Percentiles rank a stretch among this genome's conserved stretches.
Evolutionary conservation across 1,140 invertebrate genomes (phyloP).

Genomic region (Ruditapes philippinarum): DNA sequence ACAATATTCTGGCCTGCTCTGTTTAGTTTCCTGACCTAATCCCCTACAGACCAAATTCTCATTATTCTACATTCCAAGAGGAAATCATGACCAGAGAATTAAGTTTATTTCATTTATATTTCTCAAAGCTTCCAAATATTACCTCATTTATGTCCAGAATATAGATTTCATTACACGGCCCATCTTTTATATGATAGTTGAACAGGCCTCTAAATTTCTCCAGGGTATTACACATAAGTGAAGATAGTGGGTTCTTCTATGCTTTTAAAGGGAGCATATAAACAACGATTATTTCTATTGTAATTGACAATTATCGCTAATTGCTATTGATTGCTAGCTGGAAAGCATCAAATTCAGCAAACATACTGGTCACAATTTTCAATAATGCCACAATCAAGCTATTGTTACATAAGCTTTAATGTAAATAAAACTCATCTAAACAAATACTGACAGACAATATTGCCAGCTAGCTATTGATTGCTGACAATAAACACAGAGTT

Average conservation of each 20-base stretch:
- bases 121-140: too few relatives aligned
- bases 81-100: too few relatives aligned
- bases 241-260: slow-evolving; percentile 11
- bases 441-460: slow-evolving; percentile 6
- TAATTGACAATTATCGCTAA: slow-evolving; percentile 23
- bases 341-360: neutral
- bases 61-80: too few relatives aligned
- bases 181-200: neutral
- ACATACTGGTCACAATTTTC: neutral
- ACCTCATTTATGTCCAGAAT: too few relatives aligned
- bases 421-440: slow-evolving; percentile 32
- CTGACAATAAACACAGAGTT: neutral
- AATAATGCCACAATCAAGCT: neutral
- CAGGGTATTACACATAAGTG: neutral
- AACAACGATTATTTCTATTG: neutral
- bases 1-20: too few relatives aligned
- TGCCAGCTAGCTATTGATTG: slow-evolving; percentile 5
- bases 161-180: neutral
- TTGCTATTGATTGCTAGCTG: slow-evolving; percentile 5
- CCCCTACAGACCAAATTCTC: too few relatives aligned
- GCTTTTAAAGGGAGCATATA: slow-evolving; percentile 23
- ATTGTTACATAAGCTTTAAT: slow-evolving; percentile 2
- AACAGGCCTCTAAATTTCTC: neutral
- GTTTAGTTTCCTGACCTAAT: too few relatives aligned
- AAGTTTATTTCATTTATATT: too few relatives aligned